phyloP scores from a whole-genome alignment of 2,888 invertebrate genomes.

The Pollenia griseotomentosa region DNA sequence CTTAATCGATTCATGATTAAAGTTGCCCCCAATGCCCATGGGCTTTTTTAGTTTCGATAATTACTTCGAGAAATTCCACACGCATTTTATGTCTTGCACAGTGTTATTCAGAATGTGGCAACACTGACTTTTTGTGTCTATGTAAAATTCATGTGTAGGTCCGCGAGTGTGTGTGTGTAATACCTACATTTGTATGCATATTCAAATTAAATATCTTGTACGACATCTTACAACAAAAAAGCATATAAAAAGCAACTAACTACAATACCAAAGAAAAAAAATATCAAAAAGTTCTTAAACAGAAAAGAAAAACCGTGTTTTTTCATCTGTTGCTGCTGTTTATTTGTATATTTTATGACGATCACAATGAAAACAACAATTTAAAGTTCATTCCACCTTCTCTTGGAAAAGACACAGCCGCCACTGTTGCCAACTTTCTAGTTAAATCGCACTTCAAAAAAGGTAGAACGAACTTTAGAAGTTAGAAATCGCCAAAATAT shows the following conservation, averaged over 20 bases:
- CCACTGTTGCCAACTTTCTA: too few relatives aligned
- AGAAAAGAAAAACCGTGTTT: conserved; percentile 27
- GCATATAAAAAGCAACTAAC: not conserved
- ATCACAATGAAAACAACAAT: conserved; percentile 46
- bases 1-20: too few relatives aligned
- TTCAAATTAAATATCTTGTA: conserved; percentile 39
- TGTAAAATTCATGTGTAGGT: not conserved
- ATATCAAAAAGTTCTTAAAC: conserved; percentile 27
- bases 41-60: too few relatives aligned
- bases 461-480: too few relatives aligned
- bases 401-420: not conserved
- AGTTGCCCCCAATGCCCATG: too few relatives aligned
- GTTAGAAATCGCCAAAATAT: too few relatives aligned
- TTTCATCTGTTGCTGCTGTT: not conserved
- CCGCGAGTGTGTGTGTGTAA: not conserved
- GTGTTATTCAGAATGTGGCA: too few relatives aligned
- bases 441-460: too few relatives aligned
- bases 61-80: too few relatives aligned
- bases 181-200: conserved; percentile 2
- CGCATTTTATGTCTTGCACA: too few relatives aligned
- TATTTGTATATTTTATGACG: conserved; percentile 12
- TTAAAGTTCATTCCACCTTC: conserved; percentile 64
- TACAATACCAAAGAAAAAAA: conserved; percentile 12
- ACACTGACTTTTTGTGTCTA: too few relatives aligned
- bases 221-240: not conserved